These are phyloP conservation scores for Drosophila mayaguana DNA, from an alignment of 2,888 invertebrate species.

Conservation along the genomic window DNA sequence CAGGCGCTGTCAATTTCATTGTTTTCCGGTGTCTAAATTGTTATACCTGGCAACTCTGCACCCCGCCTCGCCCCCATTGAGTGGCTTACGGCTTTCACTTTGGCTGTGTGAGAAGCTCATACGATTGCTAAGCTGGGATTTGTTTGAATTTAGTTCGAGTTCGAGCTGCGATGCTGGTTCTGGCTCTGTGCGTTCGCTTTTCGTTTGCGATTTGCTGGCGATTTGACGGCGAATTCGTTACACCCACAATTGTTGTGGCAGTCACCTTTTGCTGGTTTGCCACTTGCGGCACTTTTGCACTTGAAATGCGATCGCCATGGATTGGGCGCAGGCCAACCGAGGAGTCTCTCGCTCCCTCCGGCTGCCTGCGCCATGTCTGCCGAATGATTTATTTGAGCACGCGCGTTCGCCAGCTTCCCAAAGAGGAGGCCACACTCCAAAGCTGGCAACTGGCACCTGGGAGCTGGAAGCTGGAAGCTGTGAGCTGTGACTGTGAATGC, in stretches of 20 bases:
- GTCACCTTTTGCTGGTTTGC: conserved; percentile 50
- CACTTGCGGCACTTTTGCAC: conserved; percentile 83
- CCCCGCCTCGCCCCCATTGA: neutral
- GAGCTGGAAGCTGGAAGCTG: conserved; percentile 9
- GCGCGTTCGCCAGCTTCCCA: conserved; percentile 64
- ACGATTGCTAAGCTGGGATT: conserved; percentile 42
- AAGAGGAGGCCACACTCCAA: conserved; percentile 45
- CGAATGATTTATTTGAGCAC: conserved; percentile 85
- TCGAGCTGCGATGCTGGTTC: conserved; percentile 7
- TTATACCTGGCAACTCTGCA: conserved; percentile 63
- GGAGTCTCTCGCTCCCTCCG: conserved; percentile 32
- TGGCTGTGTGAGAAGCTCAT: conserved; percentile 64
- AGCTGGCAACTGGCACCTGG: conserved; percentile 17
- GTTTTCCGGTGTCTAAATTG: conserved; percentile 85
- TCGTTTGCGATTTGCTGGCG: conserved; percentile 59
- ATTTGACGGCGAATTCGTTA: conserved; percentile 72
- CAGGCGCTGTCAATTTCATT: conserved; percentile 83
- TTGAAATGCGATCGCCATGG: conserved; percentile 79
- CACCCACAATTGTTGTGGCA: conserved; percentile 83
- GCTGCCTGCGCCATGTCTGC: conserved; percentile 56
- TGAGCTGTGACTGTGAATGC: conserved; percentile 6
- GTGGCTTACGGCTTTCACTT: conserved; percentile 58
- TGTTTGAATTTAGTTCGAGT: conserved; percentile 1
- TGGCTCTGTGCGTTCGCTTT: conserved; percentile 46
- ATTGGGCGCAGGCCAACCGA: conserved; percentile 42